Percentiles rank a stretch among this genome's conserved stretches.
Evolutionary conservation across 2,797 vertebrate genomes (phyloP).

Genomic region (Myiotriccus ornatus): DNA sequence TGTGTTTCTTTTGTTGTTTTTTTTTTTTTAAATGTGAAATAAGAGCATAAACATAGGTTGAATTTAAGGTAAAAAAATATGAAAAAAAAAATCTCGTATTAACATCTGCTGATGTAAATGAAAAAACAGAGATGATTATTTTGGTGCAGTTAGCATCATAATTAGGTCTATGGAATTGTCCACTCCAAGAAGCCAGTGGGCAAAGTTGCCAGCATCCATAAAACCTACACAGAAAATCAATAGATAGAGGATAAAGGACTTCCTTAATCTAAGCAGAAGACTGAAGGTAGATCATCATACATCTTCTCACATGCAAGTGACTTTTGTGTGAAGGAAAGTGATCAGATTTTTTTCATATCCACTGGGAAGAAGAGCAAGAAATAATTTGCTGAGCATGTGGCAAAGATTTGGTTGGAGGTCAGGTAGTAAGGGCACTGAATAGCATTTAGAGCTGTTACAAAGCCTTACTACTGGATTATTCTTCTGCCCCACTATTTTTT

Average conservation of each 20-base stretch:
- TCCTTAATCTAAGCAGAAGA: not conserved
- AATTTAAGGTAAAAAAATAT: not conserved
- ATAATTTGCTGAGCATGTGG: not conserved
- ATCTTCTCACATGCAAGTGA: not conserved
- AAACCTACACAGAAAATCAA: not conserved
- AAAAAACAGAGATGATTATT: not conserved
- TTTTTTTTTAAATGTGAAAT: not conserved
- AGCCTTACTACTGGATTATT: not conserved
- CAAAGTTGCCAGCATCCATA: not conserved
- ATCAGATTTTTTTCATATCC: not conserved
- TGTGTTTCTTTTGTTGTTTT: not conserved
- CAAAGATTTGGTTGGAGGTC: not conserved
- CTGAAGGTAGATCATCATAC: not conserved
- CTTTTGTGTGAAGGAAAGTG: not conserved
- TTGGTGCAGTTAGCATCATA: not conserved
- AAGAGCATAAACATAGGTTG: not conserved
- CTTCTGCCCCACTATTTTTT: not conserved
- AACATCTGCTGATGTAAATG: not conserved
- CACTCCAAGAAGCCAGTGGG: not conserved
- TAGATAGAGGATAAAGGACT: not conserved
- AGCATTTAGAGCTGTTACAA: not conserved
- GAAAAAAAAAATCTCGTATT: not conserved
- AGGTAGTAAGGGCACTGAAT: not conserved
- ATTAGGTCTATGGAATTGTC: not conserved
- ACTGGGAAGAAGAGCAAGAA: not conserved